Evolutionary conservation across 2,888 invertebrate genomes (phyloP), one percentile per base, ranked within the genome.

Genomic region (Mechanitis messenoides): DNA sequence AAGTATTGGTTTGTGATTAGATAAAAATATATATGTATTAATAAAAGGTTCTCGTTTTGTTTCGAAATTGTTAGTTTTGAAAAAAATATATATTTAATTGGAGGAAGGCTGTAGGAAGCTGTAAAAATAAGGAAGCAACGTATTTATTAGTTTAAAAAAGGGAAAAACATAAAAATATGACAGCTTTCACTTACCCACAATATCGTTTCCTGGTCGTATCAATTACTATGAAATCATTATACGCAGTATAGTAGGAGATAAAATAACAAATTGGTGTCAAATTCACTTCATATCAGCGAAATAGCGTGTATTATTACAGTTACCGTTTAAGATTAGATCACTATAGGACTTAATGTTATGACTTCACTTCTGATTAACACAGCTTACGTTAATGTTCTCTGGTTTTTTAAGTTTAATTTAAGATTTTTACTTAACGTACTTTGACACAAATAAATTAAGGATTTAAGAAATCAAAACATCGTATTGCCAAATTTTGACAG

Each of bases 401-500:
- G 50, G 50, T 38, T 45, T 53, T 6, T 2, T 33, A 5, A 45
- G 54, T 54, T 35, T 45, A 35, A 35, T 54, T 54, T 35, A 46
- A 42, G 33, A 42, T 47, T 55, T 60, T 50, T 50, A n/a, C 38
- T 42, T 11, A 33, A 55, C n/a, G 33, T 50, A 54, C 31, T 56
- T 59, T 38, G 45, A 55, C 42, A 57, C 59, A 59, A 45, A 54
- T 61, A 60, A 62, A 60, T 54, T 59, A 56, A 53, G 55, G 57
- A 59, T 57, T 57, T 35, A 20, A 55, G 56, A 59, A 58, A 50
- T 63, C 65, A 65, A 65, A 65, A 62, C 62, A 65, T 56, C 53
- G 53, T 35, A 56, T 56, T 62, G 60, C 60, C 65, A 58, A 50
- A 62, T 59, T 63, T 63, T 63, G 63, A 63, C 65, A 65, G 45